Evolutionary conservation across 2,113 vertebrate genomes (phyloP), one percentile per base, ranked within the genome.

Genomic region (Gasterosteus aculeatus): DNA sequence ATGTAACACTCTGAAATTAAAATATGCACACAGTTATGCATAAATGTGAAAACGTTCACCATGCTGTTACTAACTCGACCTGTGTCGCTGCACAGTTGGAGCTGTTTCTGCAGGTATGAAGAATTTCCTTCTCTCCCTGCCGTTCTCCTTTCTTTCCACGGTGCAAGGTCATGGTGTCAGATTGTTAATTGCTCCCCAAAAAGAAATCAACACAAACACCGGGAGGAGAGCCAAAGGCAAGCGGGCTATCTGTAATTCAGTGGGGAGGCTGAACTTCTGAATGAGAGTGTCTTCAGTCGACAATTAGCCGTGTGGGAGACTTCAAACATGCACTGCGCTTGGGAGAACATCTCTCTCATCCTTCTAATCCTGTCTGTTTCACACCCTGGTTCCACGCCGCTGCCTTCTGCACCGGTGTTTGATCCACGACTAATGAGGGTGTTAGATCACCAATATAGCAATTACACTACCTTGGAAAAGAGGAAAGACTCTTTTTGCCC

Each of bases 351-450:
- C 58, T 87, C 83, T 90, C 84, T 83, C 80, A 83, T 90, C 81
- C 78, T 26, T 49, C 80, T 90, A 89, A 92, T 92, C 90, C 87
- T 80, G 87, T 78, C 80, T 84, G 87, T 81, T 91, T 86, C 86
- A 77, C 77, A 87, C 85, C 83, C 74, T 58, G 61, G 72, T 82
- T 88, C 75, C 68, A 54, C 72, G 75, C 85, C n/a, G 57, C 81
- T 72, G 74, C 64, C 75, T 86, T 42, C 82, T 82, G 65, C 65
- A 66, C 73, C 62, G 53, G 75, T 42, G 72, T 92, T 91, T 93
- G 92, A 92, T 93, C 91, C 84, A 75, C 77, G 71, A 71, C 85
- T 92, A 92, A 92, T 90, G 88, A 91, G 89, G 78, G 70, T 78
- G 82, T 91, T 90, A 88, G 88, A 90, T 90, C 87, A 80, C 81